Evolutionary conservation across 2,888 invertebrate genomes (phyloP).

Genomic region (Erannis defoliaria): DNA sequence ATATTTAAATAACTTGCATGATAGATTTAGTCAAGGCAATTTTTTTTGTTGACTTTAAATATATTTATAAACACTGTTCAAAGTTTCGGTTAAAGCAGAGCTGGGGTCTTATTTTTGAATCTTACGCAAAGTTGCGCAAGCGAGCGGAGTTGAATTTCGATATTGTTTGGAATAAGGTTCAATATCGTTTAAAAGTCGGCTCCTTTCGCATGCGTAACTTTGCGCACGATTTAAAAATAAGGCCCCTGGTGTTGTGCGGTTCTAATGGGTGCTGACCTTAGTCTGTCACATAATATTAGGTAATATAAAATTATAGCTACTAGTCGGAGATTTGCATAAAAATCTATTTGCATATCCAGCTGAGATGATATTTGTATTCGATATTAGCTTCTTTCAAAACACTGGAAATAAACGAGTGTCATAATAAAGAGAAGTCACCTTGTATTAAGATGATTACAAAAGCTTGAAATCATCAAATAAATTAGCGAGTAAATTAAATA

Average conservation of each 20-base stretch:
- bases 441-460: conserved; percentile 51
- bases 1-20: too few species aligned
- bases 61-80: too few species aligned
- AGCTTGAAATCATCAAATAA: conserved; percentile 57
- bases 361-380: conserved; percentile 63
- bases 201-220: too few species aligned
- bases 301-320: conserved; percentile 63
- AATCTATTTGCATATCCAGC: conserved; percentile 68
- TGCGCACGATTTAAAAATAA: too few species aligned
- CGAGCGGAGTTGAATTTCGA: not conserved
- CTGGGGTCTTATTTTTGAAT: too few species aligned
- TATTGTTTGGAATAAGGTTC: not conserved
- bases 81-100: too few species aligned
- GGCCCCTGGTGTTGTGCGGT: not conserved
- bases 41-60: too few species aligned
- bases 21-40: too few species aligned
- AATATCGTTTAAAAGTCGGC: too few species aligned
- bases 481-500: conserved; percentile 48
- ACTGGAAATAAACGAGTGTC: conserved; percentile 49
- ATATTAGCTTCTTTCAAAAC: conserved; percentile 68
- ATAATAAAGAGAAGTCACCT: conserved; percentile 34
- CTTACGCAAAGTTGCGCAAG: too few species aligned
- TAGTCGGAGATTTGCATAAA: conserved; percentile 72
- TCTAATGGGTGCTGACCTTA: conserved; percentile 5
- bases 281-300: conserved; percentile 51